Evolutionary conservation across 1,140 invertebrate genomes (phyloP).

Genomic region (Pseudomyrmex cubaensis): DNA sequence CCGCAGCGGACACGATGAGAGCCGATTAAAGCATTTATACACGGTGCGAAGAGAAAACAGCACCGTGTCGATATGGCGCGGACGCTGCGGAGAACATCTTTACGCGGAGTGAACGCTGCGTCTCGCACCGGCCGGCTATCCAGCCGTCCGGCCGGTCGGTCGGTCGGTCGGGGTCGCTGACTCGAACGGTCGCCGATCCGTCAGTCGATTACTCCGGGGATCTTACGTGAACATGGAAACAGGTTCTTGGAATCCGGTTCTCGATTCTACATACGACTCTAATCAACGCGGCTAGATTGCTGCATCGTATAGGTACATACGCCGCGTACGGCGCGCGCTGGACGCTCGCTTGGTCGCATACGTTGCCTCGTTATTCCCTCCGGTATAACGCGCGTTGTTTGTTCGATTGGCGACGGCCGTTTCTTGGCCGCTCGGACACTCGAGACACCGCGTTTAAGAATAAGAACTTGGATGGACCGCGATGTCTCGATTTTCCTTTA

Average conservation of each 20-base stretch:
- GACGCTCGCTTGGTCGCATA: constrained; percentile 59
- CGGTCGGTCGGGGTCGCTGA: constrained; percentile 84
- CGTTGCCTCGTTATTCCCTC: constrained; percentile 68
- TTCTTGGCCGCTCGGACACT: neutral
- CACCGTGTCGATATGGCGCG: constrained; percentile 40
- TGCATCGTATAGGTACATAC: constrained; percentile 79
- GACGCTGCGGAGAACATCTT: constrained; percentile 57
- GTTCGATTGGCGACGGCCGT: constrained; percentile 23
- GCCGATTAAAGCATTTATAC: constrained; percentile 46
- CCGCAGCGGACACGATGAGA: constrained; percentile 7
- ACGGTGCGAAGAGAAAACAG: constrained; percentile 51
- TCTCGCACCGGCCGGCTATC: constrained; percentile 54
- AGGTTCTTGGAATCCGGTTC: constrained; percentile 86
- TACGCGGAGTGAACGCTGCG: constrained; percentile 66
- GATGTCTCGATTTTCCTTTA: constrained; percentile 7
- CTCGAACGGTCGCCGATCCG: constrained; percentile 86
- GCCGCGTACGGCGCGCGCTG: constrained; percentile 60
- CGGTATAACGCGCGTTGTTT: constrained; percentile 51
- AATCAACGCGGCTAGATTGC: constrained; percentile 86
- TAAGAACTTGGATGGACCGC: neutral
- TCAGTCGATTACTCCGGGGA: constrained; percentile 86
- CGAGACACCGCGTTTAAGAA: constrained; percentile 17
- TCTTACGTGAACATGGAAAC: constrained; percentile 86
- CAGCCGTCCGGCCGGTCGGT: constrained; percentile 63
- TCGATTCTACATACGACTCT: constrained; percentile 86